Evolutionary conservation across 2,888 invertebrate species (phyloP), one percentile per base, ranked within the genome.

Genomic region (Callimorpha dominula): DNA sequence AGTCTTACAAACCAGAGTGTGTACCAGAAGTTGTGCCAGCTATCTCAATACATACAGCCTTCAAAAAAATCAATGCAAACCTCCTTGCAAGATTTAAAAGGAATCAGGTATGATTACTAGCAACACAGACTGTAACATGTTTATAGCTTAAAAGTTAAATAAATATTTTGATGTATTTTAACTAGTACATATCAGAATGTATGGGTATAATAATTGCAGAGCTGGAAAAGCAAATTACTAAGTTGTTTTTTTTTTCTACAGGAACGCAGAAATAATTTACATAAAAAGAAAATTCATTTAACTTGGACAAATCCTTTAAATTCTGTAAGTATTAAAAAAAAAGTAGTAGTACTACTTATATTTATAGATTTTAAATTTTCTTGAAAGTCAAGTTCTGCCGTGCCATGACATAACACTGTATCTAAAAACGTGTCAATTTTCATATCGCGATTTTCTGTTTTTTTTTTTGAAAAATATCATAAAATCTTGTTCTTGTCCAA

Each of bases 1-100:
- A 96, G 82, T 94, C 96, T 0, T 95, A 94, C 81, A 94, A 90
- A 79, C 96, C 96, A 0, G 95, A 96, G 78, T 93, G 90, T 89
- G 96, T 96, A 2, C 96, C 96, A 0, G 96, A 96, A 77, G 90
- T 93, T 78, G 81, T 96, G 0, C 94, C 95, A 0, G 92, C 93
- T 1, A 90, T 95, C 60, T 92, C 95, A 1, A 88, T 94, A 72
- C 92, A 94, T 72, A 91, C 91, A 46, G 91, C 91, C 9, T 96
- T 96, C 78, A 93, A 89, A 80, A 95, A 95, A 81, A 81, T 93
- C 17, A 94, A 95, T 82, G 74, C 76, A 6, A 78, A 79, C 50
- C 81, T 96, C 7, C 74, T 92, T 17, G 81, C 78, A n/a, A 90
- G 93, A 70, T 96, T 96, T 70, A 90, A 86, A 73, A 89, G 83